phyloP scores from a whole-genome alignment of 2,797 vertebrate genomes.

The Lacerta bilineata region DNA sequence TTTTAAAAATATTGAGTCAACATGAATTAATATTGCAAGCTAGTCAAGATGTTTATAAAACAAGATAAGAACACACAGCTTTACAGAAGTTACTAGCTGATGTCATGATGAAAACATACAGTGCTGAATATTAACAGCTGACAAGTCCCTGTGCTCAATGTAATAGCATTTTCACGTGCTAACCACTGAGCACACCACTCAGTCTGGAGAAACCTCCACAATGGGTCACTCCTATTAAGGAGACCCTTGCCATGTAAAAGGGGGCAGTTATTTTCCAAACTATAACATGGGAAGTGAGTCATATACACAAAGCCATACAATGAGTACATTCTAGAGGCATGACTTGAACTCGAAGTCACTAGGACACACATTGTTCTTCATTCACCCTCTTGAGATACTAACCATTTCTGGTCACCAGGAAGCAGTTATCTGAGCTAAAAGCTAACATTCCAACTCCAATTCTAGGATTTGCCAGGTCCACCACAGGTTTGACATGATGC shows the following conservation, averaged over 20 bases:
- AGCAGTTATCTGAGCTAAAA: conserved; percentile 93
- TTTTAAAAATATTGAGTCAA: not conserved
- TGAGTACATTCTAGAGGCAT: no score
- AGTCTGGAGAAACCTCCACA: no score
- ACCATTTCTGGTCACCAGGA: conserved; percentile 95
- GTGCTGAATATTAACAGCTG: no score
- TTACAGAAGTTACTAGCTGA: not conserved
- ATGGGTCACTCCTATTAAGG: no score
- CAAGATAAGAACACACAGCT: not conserved
- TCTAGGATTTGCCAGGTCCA: conserved; percentile 94
- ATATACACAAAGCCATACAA: not conserved
- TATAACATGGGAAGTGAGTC: not conserved
- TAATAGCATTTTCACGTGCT: no score
- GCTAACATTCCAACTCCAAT: conserved; percentile 90
- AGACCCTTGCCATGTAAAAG: not conserved
- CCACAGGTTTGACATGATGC: conserved; percentile 87
- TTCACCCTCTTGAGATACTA: conserved; percentile 31
- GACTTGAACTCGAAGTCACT: not conserved
- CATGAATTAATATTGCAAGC: not conserved
- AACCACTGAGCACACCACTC: not conserved
- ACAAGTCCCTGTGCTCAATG: no score
- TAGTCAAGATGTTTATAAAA: not conserved
- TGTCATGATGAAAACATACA: not conserved
- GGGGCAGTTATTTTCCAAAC: not conserved
- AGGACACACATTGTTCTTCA: not conserved